These are phyloP conservation scores for Campoplex capitator DNA, from an alignment of 2,888 invertebrate genomes.

Conservation along the genomic window DNA sequence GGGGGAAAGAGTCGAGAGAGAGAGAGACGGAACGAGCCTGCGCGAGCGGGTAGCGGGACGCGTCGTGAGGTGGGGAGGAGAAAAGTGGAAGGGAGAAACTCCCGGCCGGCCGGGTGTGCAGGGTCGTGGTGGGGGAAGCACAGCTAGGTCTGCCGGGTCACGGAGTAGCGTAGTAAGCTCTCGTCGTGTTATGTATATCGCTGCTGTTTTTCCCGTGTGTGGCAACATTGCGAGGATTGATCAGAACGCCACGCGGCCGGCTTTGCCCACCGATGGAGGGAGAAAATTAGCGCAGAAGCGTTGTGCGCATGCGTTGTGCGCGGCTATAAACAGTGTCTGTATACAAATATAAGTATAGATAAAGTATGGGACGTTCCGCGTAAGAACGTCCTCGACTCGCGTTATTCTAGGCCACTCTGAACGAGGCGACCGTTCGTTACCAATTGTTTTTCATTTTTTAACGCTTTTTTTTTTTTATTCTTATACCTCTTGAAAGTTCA, in stretches of 20 bases:
- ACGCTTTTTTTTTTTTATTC: too few relatives aligned
- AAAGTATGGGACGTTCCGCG: conserved; percentile 7
- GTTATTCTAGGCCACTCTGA: not conserved
- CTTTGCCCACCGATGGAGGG: conserved; percentile 75
- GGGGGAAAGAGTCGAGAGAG: conserved; percentile 8
- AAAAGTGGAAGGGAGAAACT: conserved; percentile 46
- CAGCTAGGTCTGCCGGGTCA: conserved; percentile 69
- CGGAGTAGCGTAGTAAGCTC: conserved; percentile 44
- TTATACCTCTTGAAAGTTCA: too few relatives aligned
- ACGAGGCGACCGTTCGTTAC: not conserved
- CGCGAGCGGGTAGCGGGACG: too few relatives aligned
- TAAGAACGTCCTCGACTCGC: not conserved
- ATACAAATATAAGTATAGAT: not conserved
- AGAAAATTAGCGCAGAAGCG: conserved; percentile 62
- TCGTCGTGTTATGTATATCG: conserved; percentile 22
- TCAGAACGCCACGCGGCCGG: conserved; percentile 84
- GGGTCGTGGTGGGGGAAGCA: conserved; percentile 52
- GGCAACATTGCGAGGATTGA: conserved; percentile 82
- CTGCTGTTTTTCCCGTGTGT: conserved; percentile 47
- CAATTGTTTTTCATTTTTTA: not conserved
- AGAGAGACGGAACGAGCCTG: not conserved
- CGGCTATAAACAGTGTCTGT: conserved; percentile 53
- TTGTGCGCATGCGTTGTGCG: conserved; percentile 79
- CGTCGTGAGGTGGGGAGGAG: not conserved
- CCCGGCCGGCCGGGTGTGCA: conserved; percentile 68